These are phyloP conservation scores for Thereva unica DNA, from an alignment of 2,888 invertebrate species.

Conservation along the genomic window DNA sequence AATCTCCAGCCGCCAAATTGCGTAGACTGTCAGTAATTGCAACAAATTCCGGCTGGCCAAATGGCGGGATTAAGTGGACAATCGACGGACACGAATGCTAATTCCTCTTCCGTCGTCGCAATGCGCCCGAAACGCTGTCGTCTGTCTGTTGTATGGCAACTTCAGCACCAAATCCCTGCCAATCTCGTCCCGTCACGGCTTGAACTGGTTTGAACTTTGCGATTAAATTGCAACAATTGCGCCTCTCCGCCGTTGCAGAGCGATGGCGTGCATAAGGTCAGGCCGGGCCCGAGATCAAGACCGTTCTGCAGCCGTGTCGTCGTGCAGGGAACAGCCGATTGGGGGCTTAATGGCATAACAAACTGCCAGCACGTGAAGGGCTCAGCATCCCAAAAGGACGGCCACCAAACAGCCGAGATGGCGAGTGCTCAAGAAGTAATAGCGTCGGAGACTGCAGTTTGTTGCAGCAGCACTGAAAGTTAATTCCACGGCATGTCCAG, in stretches of 20 bases:
- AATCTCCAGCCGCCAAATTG: too few species aligned
- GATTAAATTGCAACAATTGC: conserved; percentile 21
- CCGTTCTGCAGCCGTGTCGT: neutral
- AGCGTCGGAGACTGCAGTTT: neutral
- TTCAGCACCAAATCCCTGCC: conserved; percentile 21
- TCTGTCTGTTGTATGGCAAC: neutral
- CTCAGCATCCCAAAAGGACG: neutral
- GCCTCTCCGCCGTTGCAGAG: neutral
- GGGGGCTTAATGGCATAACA: neutral
- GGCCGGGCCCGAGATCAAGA: conserved; percentile 5
- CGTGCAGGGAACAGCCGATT: too few species aligned
- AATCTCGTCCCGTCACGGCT: conserved; percentile 29
- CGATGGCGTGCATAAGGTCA: neutral
- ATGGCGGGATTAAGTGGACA: conserved; percentile 25
- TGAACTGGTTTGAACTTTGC: conserved; percentile 30
- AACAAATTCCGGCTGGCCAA: conserved; percentile 13
- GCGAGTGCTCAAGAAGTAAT: conserved; percentile 25
- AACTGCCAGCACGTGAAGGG: neutral
- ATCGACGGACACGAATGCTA: conserved; percentile 31
- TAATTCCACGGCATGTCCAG: conserved; percentile 30
- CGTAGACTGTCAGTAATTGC: conserved; percentile 1
- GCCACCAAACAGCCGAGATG: conserved; percentile 10
- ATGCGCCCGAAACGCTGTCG: neutral
- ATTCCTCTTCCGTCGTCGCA: conserved; percentile 13
- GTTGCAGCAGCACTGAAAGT: conserved; percentile 26